phyloP scores from a whole-genome alignment of 2,797 vertebrate species.

The Anabacerthia variegaticeps region DNA sequence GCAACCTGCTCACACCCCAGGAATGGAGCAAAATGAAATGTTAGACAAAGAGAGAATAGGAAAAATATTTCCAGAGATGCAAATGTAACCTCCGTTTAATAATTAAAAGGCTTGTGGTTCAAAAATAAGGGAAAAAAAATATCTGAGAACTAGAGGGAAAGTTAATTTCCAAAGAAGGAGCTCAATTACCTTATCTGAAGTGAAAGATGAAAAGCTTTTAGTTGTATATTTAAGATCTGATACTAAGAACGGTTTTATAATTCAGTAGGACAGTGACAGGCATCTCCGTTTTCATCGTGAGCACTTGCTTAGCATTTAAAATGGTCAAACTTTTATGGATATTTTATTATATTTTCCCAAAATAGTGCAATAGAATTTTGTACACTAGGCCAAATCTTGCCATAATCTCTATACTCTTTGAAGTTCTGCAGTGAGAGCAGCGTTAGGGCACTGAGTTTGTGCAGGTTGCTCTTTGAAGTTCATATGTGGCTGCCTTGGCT shows the following conservation, averaged over 20 bases:
- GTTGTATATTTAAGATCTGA: neutral
- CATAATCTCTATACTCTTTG: neutral
- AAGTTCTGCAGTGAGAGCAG: constrained; percentile 23
- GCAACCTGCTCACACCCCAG: neutral
- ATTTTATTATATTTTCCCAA: constrained; percentile 4
- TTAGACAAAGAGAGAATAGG: neutral
- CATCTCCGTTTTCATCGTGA: neutral
- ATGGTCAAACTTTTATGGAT: neutral
- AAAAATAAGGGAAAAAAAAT: neutral
- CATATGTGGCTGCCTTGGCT: neutral
- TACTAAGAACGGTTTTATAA: neutral
- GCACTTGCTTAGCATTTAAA: constrained; percentile 23
- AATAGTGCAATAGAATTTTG: neutral
- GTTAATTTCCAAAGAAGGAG: neutral
- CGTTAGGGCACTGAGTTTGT: neutral
- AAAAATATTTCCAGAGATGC: neutral
- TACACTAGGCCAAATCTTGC: neutral
- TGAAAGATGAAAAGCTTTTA: neutral
- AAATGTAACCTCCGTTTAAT: neutral
- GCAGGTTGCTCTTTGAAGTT: constrained; percentile 8
- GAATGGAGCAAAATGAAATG: neutral
- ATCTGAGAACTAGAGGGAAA: neutral
- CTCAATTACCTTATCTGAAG: neutral
- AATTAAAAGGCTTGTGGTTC: neutral
- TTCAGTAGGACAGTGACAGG: neutral